Percentiles rank a stretch among this genome's conserved stretches.
Evolutionary conservation across 2,113 vertebrate genomes (phyloP).

Genomic region (Hypomesus transpacificus): DNA sequence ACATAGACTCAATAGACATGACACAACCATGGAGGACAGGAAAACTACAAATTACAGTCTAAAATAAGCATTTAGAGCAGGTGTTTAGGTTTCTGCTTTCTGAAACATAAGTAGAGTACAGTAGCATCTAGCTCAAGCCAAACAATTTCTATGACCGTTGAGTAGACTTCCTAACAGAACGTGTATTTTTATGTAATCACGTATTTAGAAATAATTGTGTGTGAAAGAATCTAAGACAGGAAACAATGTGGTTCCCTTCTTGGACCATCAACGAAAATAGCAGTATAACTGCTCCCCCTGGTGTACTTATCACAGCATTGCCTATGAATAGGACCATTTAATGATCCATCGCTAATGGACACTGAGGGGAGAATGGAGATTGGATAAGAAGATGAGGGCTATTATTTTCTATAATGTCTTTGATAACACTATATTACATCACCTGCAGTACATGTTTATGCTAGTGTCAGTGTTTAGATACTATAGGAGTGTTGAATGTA

Average conservation of each 20-base stretch:
- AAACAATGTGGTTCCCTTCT: conserved; percentile 45
- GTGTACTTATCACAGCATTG: conserved; percentile 63
- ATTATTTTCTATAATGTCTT: background rate
- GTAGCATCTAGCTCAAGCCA: conserved; percentile 52
- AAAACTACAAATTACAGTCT: conserved; percentile 30
- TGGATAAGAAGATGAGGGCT: conserved; percentile 39
- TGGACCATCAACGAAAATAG: conserved; percentile 52
- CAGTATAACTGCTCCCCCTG: conserved; percentile 81
- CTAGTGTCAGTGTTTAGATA: background rate
- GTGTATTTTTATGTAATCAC: conserved; percentile 68
- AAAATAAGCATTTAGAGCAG: conserved; percentile 39
- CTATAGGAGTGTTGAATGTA: background rate
- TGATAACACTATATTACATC: background rate
- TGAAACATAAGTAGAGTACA: conserved; percentile 48
- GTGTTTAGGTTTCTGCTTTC: conserved; percentile 56
- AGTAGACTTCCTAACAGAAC: conserved; percentile 46
- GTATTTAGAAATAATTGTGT: conserved; percentile 60
- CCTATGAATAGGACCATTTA: conserved; percentile 46
- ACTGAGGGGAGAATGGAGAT: conserved; percentile 57
- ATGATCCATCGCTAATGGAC: conserved; percentile 56
- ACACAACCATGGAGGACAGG: conserved; percentile 25
- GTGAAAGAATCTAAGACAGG: conserved; percentile 53
- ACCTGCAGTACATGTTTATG: background rate
- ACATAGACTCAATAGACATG: background rate
- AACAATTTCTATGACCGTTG: conserved; percentile 47